Base-by-base conservation (phyloP, 2,888 invertebrate species). In the Rutpela maculata region DNA sequence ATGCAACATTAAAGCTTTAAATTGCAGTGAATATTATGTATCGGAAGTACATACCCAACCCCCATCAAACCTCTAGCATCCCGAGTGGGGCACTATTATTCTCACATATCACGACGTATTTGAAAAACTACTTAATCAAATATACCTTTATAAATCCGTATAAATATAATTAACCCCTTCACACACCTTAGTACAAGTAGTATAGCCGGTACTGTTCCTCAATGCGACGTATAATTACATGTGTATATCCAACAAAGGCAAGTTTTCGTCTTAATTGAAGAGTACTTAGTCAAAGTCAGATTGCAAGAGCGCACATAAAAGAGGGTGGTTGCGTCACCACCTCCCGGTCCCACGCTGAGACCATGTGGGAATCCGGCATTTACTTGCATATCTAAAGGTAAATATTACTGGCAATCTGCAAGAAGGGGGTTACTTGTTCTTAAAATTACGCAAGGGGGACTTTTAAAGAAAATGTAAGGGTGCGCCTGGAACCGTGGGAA, bases 341-440 rank as follows among this genome's bases (percentile, higher is more conserved):
- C 84, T 83, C 67, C 75, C 79, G 84, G 82, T 84, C 84, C 83
- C 84, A 84, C 84, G 84, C 84, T 84, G 83, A 62, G 83, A 74
- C 76, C 77, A 76, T 81, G 82, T 84, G 84, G 83, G 84, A 84
- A 84, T 83, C 76, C 82, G 67, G 81, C 72, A 38, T 22, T 76
- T 66, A 71, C 78, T 78, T 78, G 78, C 80, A 80, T 82, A 83
- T 83, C 82, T 80, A 75, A 78, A 82, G 82, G 83, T 82, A 83
- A 83, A 84, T 81, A 80, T 78, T 80, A 80, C 80, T 76, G 78
- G 76, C 78, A 80, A 81, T 79, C 78, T 76, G 66, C 73, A 79
- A 81, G 81, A 80, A 81, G 84, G 82, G 84, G 82, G 81, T 79
- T 81, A 81, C 82, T 83, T 82, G 80, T 81, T 82, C 83, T 83